Evolutionary conservation across 2,888 invertebrate genomes (phyloP), one percentile per base, ranked within the genome.

Genomic region (Amphipoea oculea): DNA sequence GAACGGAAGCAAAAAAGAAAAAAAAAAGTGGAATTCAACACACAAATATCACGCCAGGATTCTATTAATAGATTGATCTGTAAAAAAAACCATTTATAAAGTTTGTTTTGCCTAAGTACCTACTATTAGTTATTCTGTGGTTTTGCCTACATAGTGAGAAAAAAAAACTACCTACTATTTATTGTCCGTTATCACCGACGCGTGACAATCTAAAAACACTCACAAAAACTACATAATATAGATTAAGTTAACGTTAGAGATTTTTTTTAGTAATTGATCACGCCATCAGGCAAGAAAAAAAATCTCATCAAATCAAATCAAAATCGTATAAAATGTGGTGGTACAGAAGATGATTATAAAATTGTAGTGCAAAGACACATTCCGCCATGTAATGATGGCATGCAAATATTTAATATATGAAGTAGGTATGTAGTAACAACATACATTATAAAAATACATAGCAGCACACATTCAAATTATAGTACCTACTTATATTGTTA

Each of bases 181-280:
- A 71, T 74, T 70, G 73, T 85, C 12, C 42, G 20, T 23, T 72
- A 36, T 69, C 57, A 82, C 51, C 69, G 72, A 62, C 40, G 71
- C 83, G 68, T 71, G 67, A 72, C 66, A 73, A 23, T 29, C 42
- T 48, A 74, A 67, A 68, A 71, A 67, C 29, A 57, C 23, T 3
- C 40, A 42, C 7, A 79, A 79, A 69, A 84, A 79, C 48, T 3
- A 42, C 6, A 0, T 42, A 42, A 12, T 45, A 6, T 23, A 12
- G 40, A 48, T 48, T 51, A 23, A 11, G 20, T 73, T 42, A 73
- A 73, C 17, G 0, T 81, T 54, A 40, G n/a, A 4, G 9, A 45
- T 4, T 51, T 54, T 54, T n/a, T 71, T 29, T 11, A 60, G 2
- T 80, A 36, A 23, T 76, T 48, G 14, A 14, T 60, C 51, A 36